Evolutionary conservation across 2,113 vertebrate species (phyloP), one percentile per base, ranked within the genome.

Genomic region (Pelecanus crispus): DNA sequence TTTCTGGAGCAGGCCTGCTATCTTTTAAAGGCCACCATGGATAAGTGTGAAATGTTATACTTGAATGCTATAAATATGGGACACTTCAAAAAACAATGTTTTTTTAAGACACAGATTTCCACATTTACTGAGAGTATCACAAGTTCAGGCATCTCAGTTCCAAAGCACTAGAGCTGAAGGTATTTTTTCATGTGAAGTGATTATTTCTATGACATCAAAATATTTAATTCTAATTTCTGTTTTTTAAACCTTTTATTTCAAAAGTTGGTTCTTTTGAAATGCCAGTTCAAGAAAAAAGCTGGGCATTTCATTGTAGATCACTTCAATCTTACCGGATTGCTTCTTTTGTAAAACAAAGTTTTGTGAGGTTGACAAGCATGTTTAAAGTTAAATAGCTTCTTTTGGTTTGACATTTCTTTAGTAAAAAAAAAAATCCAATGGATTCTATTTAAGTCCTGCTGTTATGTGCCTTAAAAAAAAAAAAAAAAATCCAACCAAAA

Each of bases 151-250:
- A 15, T 88, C 82, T 65, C 45, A 32, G 6, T 45, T 90, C 53
- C 81, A 80, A 80, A 66, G 28, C 50, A 14, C 22, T 45, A 17
- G 52, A 81, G 45, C 36, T 61, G 32, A 65, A 80, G 15, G 28
- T 28, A 13, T 31, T 65, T 80, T 73, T 83, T 68, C n/a, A 2
- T 32, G 29, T 62, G 31, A 73, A 88, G 36, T 58, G 59, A 77
- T 83, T 84, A 50, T 91, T 95, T 94, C 70, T 79, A 79, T 71
- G 70, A 61, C 77, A 89, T 92, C 73, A 92, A 89, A 95, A 85
- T 61, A 96, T 55, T 95, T 79, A 25, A 71, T 59, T 91, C 65
- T 61, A 38, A 71, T 85, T 92, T 79, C n/a, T 4, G 2, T 38
- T n/a, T 78, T 91, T 85, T 31, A 88, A 92, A 77, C 3, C 11